A percentile compares a stretch with the other conserved stretches of the same genome.
phyloP scores from a whole-genome alignment of 2,797 vertebrate species.

The Oreonectes daqikongensis region DNA sequence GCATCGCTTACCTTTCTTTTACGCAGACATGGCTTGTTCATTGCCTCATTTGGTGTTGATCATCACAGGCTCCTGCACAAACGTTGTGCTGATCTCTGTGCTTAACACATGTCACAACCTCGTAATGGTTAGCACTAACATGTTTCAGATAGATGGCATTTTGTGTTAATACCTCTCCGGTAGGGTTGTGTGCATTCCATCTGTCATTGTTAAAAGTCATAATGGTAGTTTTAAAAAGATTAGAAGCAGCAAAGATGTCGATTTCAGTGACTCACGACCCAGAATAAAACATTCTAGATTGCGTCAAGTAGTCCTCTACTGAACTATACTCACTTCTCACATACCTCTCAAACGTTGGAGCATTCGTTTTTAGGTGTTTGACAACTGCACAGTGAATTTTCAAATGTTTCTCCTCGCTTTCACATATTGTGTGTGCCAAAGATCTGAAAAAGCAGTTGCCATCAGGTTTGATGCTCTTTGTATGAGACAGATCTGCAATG shows the following conservation, averaged over 20 bases:
- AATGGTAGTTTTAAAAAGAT: neutral
- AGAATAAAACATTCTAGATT: constrained; percentile 1
- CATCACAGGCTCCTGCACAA: too few relatives aligned
- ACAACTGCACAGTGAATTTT: neutral
- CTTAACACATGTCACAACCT: constrained; percentile 12
- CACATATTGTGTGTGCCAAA: neutral
- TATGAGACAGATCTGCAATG: neutral
- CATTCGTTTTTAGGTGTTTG: constrained; percentile 6
- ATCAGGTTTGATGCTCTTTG: neutral
- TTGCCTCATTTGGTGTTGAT: too few relatives aligned
- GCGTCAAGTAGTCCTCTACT: neutral
- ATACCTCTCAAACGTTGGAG: neutral
- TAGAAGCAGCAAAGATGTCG: neutral
- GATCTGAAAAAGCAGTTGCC: constrained; percentile 10
- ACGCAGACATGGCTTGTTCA: too few relatives aligned
- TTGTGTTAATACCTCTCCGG: too few relatives aligned
- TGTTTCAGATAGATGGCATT: neutral
- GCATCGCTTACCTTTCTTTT: too few relatives aligned
- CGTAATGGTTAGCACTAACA: constrained; percentile 5
- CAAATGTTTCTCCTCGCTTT: neutral
- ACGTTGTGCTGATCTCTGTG: too few relatives aligned
- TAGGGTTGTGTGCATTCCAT: neutral
- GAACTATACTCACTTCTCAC: neutral
- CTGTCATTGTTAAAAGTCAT: too few relatives aligned
- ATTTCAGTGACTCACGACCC: neutral